Base-by-base conservation (phyloP, 2,113 vertebrate genomes). In the Trinectes maculatus region DNA sequence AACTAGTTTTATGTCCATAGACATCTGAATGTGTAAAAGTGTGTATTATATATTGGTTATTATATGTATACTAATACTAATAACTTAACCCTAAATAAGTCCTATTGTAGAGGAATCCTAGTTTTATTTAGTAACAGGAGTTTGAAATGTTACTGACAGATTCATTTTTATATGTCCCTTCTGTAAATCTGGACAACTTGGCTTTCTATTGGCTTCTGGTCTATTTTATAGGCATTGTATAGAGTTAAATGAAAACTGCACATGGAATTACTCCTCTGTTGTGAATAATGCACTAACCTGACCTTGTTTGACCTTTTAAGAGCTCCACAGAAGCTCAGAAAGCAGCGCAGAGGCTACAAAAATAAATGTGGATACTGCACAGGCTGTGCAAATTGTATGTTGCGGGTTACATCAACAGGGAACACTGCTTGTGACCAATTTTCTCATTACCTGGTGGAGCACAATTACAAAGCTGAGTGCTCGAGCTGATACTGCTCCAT, bases 381-480 rank as follows among this genome's bases (percentile, higher is more conserved):
- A 84, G 61, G 75, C 84, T 87, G 88, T 77, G 83, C 51, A 85
- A 78, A 84, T 83, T 78, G 85, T 74, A 83, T 81, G 68, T 85
- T 88, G 77, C 29, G 57, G 71, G 81, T 86, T 79, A 58, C 82
- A 83, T 86, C 87, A 85, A 82, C 81, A 84, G 84, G 76, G 81
- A 88, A 77, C 79, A 69, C 84, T 79, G 85, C 86, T 91, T 87
- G 87, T 80, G 86, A 89, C 81, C 85, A 90, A 88, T 92, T 91
- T 89, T 79, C 86, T 91, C 83, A 88, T 91, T 91, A 90, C 85
- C 83, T 81, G 77, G 60, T 83, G 62, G 68, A 77, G 89, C 79
- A 83, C 89, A 92, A 90, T 92, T 93, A 90, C 85, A 91, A 87
- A 90, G 89, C 82, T 81, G 86, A 91, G 84, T 87, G 80, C 86